Conservation (phyloP, 2,113 vertebrate genomes). For the Chaenogobius annularis region DNA sequence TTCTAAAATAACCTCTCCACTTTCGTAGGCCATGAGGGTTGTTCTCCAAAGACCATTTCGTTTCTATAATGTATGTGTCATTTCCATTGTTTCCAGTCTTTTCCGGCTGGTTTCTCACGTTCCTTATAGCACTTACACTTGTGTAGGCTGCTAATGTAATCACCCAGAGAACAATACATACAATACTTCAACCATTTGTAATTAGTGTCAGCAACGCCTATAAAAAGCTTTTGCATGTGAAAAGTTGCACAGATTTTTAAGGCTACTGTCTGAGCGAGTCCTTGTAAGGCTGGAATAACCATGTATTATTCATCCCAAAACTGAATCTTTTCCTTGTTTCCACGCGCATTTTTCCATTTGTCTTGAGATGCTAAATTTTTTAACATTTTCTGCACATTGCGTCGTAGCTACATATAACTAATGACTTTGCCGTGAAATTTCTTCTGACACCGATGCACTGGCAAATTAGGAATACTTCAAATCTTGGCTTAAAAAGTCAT, state of each 20-base stretch:
- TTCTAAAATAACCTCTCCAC: neutral
- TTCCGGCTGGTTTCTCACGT: conserved; percentile 8
- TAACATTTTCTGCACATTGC: conserved; percentile 92
- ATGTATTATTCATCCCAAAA: conserved; percentile 95
- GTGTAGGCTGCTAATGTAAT: conserved; percentile 50
- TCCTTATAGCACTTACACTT: conserved; percentile 40
- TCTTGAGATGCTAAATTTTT: conserved; percentile 96
- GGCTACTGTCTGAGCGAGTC: conserved; percentile 42
- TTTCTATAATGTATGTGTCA: neutral
- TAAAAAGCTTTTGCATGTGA: conserved; percentile 31
- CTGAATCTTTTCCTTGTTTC: conserved; percentile 89
- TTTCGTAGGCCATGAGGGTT: neutral
- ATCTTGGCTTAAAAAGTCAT: conserved; percentile 84
- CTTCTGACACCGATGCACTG: conserved; percentile 93
- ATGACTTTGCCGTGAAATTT: conserved; percentile 94
- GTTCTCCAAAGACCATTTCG: neutral
- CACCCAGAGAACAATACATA: conserved; percentile 45
- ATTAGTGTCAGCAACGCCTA: conserved; percentile 44
- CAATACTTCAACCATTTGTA: conserved; percentile 44
- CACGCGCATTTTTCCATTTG: conserved; percentile 90
- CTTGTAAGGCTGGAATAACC: conserved; percentile 66
- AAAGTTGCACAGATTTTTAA: conserved; percentile 48
- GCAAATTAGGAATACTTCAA: conserved; percentile 92
- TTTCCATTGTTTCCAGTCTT: conserved; percentile 14
- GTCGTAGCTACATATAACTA: conserved; percentile 97